Conservation (phyloP, 2,113 vertebrate genomes). For the Ginglymostoma cirratum region DNA sequence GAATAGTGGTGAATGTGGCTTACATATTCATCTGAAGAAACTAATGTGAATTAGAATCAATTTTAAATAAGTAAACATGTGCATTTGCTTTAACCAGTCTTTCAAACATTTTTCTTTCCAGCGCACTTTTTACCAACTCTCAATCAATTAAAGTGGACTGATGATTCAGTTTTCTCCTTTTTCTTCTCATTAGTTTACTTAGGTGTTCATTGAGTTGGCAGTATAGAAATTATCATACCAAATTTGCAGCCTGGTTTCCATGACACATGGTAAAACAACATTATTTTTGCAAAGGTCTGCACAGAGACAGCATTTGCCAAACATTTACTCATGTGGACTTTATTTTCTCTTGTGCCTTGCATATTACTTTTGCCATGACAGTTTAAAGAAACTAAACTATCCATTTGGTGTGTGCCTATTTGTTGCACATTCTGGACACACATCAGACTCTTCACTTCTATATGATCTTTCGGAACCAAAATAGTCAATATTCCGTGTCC, state of each 20-base stretch:
- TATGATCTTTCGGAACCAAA: neutral
- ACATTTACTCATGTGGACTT: neutral
- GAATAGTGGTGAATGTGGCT: neutral
- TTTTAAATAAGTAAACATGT: neutral
- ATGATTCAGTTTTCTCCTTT: neutral
- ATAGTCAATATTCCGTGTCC: neutral
- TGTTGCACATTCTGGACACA: neutral
- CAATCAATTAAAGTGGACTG: neutral
- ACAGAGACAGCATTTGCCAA: neutral
- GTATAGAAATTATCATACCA: neutral
- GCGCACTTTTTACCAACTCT: neutral
- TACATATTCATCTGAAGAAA: constrained; percentile 6
- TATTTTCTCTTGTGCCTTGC: neutral
- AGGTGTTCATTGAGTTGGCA: neutral
- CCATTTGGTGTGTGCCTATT: neutral
- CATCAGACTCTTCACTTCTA: neutral
- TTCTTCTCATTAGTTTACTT: neutral
- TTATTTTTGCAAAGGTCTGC: too few species aligned
- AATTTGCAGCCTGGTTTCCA: neutral
- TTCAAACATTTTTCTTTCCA: constrained; percentile 4
- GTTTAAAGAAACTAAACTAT: neutral
- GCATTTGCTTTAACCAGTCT: neutral
- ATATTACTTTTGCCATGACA: neutral
- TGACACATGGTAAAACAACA: neutral
- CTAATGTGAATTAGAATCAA: neutral